These are phyloP conservation scores for Tinamus guttatus DNA, from an alignment of 2,113 vertebrate species.

Conservation along the genomic window DNA sequence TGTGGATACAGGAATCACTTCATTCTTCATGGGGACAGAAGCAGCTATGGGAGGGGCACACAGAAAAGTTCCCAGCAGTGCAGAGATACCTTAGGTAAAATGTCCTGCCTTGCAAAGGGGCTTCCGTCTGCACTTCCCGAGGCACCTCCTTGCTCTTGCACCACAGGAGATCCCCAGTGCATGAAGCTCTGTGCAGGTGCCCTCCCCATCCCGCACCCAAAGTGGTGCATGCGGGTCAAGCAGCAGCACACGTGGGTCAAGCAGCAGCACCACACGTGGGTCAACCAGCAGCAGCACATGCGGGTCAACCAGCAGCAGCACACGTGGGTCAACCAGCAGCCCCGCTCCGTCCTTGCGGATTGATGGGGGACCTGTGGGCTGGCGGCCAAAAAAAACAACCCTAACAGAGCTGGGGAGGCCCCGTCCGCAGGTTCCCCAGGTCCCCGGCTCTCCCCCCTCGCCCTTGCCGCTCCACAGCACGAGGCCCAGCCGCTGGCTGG, in stretches of 20 bases:
- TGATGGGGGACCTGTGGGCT: too few relatives aligned
- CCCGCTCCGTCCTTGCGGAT: too few relatives aligned
- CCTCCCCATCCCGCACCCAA: background rate
- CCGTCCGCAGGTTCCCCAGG: fast-evolving
- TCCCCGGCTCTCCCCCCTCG: fast-evolving
- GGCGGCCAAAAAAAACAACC: too few relatives aligned
- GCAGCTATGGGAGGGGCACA: fast-evolving
- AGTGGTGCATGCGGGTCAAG: background rate
- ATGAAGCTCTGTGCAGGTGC: fast-evolving
- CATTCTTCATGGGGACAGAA: background rate
- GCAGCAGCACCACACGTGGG: too few relatives aligned
- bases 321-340: too few relatives aligned
- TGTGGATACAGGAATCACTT: background rate
- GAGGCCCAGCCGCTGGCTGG: fast-evolving
- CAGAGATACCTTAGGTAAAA: fast-evolving
- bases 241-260: background rate
- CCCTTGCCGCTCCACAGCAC: fast-evolving
- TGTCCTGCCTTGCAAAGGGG: background rate
- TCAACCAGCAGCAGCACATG: too few relatives aligned
- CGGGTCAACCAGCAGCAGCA: too few relatives aligned
- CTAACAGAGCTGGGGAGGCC: background rate
- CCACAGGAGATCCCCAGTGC: background rate
- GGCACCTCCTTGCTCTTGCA: background rate
- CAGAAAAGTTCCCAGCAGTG: background rate
- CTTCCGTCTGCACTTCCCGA: fast-evolving